Base-by-base conservation (phyloP, 2,113 vertebrate species). In the Sinocyclocheilus anophthalmus region DNA sequence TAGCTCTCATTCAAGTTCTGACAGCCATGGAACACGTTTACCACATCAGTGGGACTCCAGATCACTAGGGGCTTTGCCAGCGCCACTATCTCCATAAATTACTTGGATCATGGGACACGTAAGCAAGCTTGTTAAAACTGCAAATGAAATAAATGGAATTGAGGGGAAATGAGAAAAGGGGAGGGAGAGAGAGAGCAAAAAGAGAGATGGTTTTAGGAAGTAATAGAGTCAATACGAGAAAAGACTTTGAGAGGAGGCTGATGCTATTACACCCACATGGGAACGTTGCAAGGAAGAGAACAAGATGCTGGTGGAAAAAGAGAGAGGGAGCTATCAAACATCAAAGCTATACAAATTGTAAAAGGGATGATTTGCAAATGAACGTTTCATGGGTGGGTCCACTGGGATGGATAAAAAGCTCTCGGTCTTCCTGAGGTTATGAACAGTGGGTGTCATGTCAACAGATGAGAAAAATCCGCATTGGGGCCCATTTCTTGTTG, bases 51-150 rank as follows among this genome's bases (percentile, higher is more conserved):
- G 79, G 78, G 88, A 90, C 89, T 86, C n/a, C 53, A 59, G 90
- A 87, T 89, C 91, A 86, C 87, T 67, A 76, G 91, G 92, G 87
- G 88, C 86, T 90, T 1, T 83, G 87, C 90, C 76, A 24, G 70
- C 87, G 88, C 88, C 89, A 89, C 88, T 92, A 94, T 94, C 93
- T 94, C 90, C 92, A 94, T 95, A 94, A 95, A 94, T 94, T 93
- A 93, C 88, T 89, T 90, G 90, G 91, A 92, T 94, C 93, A 90
- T 83, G 83, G 91, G 89, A 63, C 90, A 91, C 88, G 85, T 94
- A 94, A 93, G 92, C 89, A 89, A 83, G 88, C 92, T 91, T 91
- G 91, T 93, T 94, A 93, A 94, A 94, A 95, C 85, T 92, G 90
- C 91, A 92, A 94, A 94, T 91, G 79, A 92, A 91, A 90, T 88